phyloP scores from a whole-genome alignment of 2,113 vertebrate genomes.

The Calonectris borealis region DNA sequence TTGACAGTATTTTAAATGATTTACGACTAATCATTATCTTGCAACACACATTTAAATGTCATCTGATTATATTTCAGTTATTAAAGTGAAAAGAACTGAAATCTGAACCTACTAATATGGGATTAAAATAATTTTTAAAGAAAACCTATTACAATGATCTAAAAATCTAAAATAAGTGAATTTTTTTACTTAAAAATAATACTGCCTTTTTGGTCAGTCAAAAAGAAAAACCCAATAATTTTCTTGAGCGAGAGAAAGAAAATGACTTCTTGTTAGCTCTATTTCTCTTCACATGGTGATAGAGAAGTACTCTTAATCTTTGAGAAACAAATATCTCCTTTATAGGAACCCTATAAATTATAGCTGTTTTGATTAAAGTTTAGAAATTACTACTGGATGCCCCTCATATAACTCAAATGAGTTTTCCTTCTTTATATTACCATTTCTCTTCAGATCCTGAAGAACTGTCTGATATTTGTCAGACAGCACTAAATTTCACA shows the following conservation, averaged over 20 bases:
- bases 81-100: neutral
- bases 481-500: neutral
- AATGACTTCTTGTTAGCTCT: neutral
- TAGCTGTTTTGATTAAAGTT: neutral
- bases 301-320: neutral
- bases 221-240: neutral
- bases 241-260: neutral
- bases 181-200: neutral
- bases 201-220: neutral
- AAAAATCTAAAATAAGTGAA: neutral
- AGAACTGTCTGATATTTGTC: neutral
- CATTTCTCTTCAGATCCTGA: slow-evolving; percentile 6
- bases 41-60: neutral
- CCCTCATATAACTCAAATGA: neutral
- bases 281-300: neutral
- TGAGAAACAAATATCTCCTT: neutral
- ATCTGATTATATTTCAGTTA: neutral
- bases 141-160: neutral
- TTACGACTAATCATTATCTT: neutral
- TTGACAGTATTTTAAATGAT: neutral
- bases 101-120: neutral
- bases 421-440: slow-evolving; percentile 6
- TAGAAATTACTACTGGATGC: neutral
- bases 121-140: neutral
- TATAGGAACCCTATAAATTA: neutral